Evolutionary conservation across 2,113 vertebrate genomes (phyloP), one percentile per base, ranked within the genome.

Genomic region (Herpailurus yagouaroundi): DNA sequence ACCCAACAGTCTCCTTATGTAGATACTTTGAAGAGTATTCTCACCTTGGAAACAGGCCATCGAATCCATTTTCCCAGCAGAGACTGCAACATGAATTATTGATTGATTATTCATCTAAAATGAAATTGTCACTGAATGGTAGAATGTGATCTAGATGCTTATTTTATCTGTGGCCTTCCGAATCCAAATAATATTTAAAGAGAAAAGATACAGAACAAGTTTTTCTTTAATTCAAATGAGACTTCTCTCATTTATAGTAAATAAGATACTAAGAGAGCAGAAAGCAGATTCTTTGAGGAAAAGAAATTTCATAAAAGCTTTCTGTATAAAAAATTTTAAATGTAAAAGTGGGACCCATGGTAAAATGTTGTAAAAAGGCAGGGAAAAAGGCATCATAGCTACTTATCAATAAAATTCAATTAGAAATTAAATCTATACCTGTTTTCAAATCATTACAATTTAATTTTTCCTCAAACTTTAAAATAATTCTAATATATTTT

Each of bases 291-390:
- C 7, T 91, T 91, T 85, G 33, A 64, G 45, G 3, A 36, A 95
- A 94, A 97, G 64, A 68, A 19, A 57, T 52, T 97, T 94, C 57
- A 92, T 18, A 94, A 81, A 91, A 81, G 9, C 14, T 79, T 95
- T 77, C 52, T 94, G 25, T 41, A 68, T 86, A 57, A 77, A 52
- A 89, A 18, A 48, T 83, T 80, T 45, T 66, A 89, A 63, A 38
- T 77, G 14, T 29, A 68, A 94, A 69, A 73, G 45, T 71, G 31
- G 1, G 81, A 19, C 81, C 77, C n/a, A 45, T 64, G 15, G 19
- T 84, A 80, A 96, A 96, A 68, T 18, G 23, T 77, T 15, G 48
- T 77, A 36, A 73, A 87, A 76, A n/a, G 92, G 50, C 18, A 94
- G 25, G 7, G 2, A n/a, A 33, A 73, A 21, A 73, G 21, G 48